These are phyloP conservation scores for Accipiter virgatus DNA, from an alignment of 2,113 vertebrate genomes.

Conservation along the genomic window DNA sequence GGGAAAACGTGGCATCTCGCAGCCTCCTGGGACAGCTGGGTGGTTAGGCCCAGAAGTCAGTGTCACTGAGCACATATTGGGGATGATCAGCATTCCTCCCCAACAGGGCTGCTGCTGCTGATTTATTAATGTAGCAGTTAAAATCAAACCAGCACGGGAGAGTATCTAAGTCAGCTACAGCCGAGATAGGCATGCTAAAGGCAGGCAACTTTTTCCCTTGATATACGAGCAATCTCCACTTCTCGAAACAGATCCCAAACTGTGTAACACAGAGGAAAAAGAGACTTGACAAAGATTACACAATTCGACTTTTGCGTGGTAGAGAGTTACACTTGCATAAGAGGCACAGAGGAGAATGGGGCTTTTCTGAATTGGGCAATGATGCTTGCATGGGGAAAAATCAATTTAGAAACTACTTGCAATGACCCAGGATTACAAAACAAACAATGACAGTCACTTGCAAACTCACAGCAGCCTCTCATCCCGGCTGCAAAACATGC, in stretches of 20 bases:
- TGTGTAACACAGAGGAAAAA: neutral
- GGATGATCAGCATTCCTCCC: neutral
- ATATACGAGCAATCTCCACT: neutral
- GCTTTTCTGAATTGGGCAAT: neutral
- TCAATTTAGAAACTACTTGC: neutral
- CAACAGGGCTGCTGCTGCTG: neutral
- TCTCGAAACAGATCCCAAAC: neutral
- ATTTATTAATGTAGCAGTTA: neutral
- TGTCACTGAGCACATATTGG: neutral
- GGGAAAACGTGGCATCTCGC: neutral
- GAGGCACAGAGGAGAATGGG: neutral
- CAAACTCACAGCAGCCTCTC: neutral
- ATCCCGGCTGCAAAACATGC: neutral
- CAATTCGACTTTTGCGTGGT: accelerated
- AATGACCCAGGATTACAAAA: neutral
- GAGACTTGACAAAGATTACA: neutral
- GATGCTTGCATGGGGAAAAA: neutral
- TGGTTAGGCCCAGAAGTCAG: neutral
- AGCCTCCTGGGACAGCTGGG: neutral
- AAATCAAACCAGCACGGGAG: neutral
- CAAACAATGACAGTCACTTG: neutral
- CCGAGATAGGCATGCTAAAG: neutral
- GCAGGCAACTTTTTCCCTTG: neutral
- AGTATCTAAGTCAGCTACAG: neutral
- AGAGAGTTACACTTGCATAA: neutral